Evolutionary conservation across 1,140 invertebrate species (phyloP).

Genomic region (Mactra quadrangularis): DNA sequence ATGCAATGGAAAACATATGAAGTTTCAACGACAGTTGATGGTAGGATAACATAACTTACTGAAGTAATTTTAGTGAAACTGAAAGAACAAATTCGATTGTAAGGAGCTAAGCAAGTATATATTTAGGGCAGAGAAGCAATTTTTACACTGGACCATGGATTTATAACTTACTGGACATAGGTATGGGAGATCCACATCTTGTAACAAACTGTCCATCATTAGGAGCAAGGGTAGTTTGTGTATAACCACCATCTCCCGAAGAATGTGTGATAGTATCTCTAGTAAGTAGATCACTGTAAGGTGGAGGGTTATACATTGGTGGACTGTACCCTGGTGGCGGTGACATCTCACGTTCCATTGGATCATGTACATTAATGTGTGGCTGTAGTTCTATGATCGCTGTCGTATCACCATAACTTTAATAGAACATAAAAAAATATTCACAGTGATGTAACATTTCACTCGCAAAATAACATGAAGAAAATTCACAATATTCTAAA

Average conservation of each 20-base stretch:
- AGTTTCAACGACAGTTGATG: too few species aligned
- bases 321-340: slow-evolving; percentile 66
- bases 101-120: too few species aligned
- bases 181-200: slow-evolving; percentile 60
- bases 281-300: slow-evolving; percentile 64
- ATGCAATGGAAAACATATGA: too few species aligned
- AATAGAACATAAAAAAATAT: too few species aligned
- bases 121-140: too few species aligned
- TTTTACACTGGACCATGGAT: too few species aligned
- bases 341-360: slow-evolving; percentile 62
- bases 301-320: slow-evolving; percentile 69
- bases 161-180: slow-evolving; percentile 22
- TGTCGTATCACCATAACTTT: slow-evolving; percentile 70
- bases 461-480: too few species aligned
- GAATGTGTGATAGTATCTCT: slow-evolving; percentile 76
- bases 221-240: slow-evolving; percentile 85
- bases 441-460: too few species aligned
- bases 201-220: slow-evolving; percentile 69
- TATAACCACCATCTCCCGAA: slow-evolving; percentile 84
- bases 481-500: too few species aligned
- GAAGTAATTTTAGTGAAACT: too few species aligned
- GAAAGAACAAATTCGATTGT: too few species aligned
- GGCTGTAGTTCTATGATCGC: slow-evolving; percentile 69
- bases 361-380: slow-evolving; percentile 64
- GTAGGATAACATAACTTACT: too few species aligned